Evolutionary conservation across 1,140 invertebrate species (phyloP), one percentile per base, ranked within the genome.

Genomic region (Thaumetopoea pityocampa): DNA sequence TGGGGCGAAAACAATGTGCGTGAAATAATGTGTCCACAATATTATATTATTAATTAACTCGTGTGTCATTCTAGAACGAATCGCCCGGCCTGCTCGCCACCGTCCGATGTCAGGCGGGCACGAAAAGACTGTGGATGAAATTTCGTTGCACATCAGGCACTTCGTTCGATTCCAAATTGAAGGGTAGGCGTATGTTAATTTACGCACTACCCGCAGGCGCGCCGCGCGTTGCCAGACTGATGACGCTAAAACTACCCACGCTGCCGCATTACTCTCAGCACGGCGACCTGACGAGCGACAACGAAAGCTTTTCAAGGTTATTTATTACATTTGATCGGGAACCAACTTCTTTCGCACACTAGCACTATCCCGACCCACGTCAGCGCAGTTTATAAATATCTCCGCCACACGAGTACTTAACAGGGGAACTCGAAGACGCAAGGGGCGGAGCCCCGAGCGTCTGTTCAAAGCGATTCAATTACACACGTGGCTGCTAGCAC

Each of bases 61-160:
- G n/a, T n/a, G n/a, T n/a, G n/a, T n/a, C n/a, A 20, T 35, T 43
- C 5, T 35, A 74, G 71, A 56, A 55, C 10, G 48, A 32, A 14
- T 16, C 12, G 20, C 11, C 56, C n/a, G 80, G 80, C 28, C 41
- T 78, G 6, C 48, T 84, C 12, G 76, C 77, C 14, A 77, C 80
- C 8, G 69, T 84, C 4, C 53, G 80, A 46, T 84, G 80, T 40
- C 78, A 84, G 63, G 66, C 74, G 5, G 80, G 80, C 3, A 84
- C 76, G 3, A 65, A 67, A 35, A 56, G 78, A 10, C 44, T 80
- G 12, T 80, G 78, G 76, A 27, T 84, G 7, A 61, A 62, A 17
- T 57, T 80, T 45, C 56, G 78, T 4, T 49, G 45, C 26, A 20
- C 30, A 12, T 5, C 28, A 15, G 33, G 46, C 23, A 26, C 4